Evolutionary conservation across 2,888 invertebrate species (phyloP), one percentile per base, ranked within the genome.

Genomic region (Venusia cambrica): DNA sequence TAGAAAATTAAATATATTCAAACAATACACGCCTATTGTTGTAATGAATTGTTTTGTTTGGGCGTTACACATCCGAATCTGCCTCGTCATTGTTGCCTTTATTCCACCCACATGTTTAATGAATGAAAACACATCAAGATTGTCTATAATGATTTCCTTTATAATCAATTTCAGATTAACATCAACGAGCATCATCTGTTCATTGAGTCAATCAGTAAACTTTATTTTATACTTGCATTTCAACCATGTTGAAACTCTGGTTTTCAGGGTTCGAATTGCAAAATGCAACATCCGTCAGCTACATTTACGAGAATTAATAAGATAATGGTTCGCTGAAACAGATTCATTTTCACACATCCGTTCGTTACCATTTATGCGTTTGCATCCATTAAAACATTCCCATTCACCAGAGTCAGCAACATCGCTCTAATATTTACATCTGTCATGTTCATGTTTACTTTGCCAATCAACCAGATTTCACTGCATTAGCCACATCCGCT

Each of bases 1-100:
- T 64, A 72, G 65, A 53, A 48, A 47, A 54, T 57, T 65, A 51
- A 57, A 57, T 62, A 69, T 72, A 68, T 65, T 72, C 62, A 75
- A 77, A 83, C 84, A 84, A 83, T 84, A 63, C 55, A 30, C 63
- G 45, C 71, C 27, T 63, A 80, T 83, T 81, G 77, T 79, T 66
- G 11, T 66, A 72, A 74, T 73, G 68, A 73, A 72, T 74, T 76
- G 74, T 74, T 78, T 74, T 68, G 73, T 79, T 73, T 66, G 62
- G 30, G 34, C 42, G 39, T 58, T 64, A 71, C 67, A 62, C 59
- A 69, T 63, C 57, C 58, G 38, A 73, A 76, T 71, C 51, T 66
- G 76, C 72, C 56, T 35, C 43, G 61, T 81, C 76, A 83, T 73
- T 71, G 71, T 68, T 62, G 52, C 53, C 65, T 72, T 72, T 73